Evolutionary conservation across 2,113 vertebrate genomes (phyloP).

Genomic region (Pseudorasbora parva): DNA sequence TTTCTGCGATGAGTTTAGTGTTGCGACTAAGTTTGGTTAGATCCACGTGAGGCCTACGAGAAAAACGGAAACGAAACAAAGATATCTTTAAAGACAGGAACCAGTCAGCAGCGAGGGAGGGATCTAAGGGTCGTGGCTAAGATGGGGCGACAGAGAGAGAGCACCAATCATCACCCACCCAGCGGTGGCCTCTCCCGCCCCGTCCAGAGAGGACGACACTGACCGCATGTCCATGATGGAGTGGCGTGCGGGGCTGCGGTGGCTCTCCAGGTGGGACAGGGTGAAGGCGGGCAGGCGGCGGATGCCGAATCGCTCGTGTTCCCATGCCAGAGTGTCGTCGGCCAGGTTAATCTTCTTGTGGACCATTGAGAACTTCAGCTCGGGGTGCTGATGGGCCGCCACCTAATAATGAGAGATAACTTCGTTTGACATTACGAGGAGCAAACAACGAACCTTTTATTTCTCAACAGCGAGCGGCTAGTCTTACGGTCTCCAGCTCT

Average conservation of each 20-base stretch:
- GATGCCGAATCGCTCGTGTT: conserved; percentile 97
- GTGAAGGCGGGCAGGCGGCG: conserved; percentile 95
- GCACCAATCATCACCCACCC: conserved; percentile 71
- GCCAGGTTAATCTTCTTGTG: conserved; percentile 99
- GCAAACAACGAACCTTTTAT: neutral
- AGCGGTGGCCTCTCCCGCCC: conserved; percentile 77
- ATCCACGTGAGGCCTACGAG: conserved; percentile 86
- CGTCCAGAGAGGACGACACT: conserved; percentile 74
- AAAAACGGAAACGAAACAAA: conserved; percentile 7
- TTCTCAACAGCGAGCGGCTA: neutral
- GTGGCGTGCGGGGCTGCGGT: conserved; percentile 87
- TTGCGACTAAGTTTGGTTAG: conserved; percentile 88
- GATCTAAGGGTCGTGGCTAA: neutral
- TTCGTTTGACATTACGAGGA: neutral
- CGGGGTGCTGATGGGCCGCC: conserved; percentile 83
- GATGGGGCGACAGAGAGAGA: neutral
- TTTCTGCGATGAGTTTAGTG: conserved; percentile 90
- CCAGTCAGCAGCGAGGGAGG: neutral
- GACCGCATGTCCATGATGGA: conserved; percentile 98
- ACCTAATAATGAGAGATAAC: conserved; percentile 74
- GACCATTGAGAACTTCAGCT: conserved; percentile 95
- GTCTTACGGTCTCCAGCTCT: conserved; percentile 87
- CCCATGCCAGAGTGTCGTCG: conserved; percentile 95
- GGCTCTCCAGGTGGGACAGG: conserved; percentile 91
- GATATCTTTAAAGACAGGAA: neutral